These are phyloP conservation scores for Neodiprion lecontei DNA, from an alignment of 1,140 invertebrate genomes.

Conservation along the genomic window DNA sequence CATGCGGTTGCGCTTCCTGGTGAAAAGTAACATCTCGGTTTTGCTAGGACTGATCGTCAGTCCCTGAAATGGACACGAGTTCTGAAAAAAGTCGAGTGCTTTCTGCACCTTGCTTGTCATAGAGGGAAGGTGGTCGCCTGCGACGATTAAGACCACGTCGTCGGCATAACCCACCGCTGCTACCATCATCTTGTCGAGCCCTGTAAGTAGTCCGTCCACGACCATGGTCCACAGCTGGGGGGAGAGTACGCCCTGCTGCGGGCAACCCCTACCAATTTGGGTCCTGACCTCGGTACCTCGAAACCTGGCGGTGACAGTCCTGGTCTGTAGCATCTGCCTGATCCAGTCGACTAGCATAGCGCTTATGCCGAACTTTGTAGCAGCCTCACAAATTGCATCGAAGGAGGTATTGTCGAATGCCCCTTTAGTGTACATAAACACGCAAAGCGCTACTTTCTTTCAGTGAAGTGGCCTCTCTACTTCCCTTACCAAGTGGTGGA, in stretches of 20 bases:
- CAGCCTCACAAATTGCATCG: conserved; percentile 12
- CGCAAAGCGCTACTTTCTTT: conserved; percentile 8
- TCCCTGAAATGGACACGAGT: too few relatives aligned
- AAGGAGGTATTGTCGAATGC: conserved; percentile 20
- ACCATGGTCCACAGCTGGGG: neutral
- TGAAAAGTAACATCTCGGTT: too few relatives aligned
- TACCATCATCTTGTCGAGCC: neutral
- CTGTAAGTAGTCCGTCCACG: neutral
- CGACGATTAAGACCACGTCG: too few relatives aligned
- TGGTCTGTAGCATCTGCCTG: conserved; percentile 11
- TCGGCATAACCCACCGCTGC: too few relatives aligned
- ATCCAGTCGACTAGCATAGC: conserved; percentile 14
- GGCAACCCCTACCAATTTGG: neutral
- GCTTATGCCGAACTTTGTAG: conserved; percentile 1
- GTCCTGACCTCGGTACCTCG: neutral
- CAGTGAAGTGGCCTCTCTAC: neutral
- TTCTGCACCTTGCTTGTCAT: too few relatives aligned
- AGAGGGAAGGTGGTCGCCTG: too few relatives aligned
- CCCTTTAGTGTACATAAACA: conserved; percentile 13
- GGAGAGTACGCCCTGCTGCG: neutral
- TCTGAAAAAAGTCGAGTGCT: too few relatives aligned
- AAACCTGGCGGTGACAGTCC: conserved; percentile 6
- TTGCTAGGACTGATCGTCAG: too few relatives aligned
- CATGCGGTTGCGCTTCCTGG: too few relatives aligned
- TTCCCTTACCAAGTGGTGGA: neutral